Evolutionary conservation across 2,113 vertebrate species (phyloP).

Genomic region (Meriones unguiculatus): DNA sequence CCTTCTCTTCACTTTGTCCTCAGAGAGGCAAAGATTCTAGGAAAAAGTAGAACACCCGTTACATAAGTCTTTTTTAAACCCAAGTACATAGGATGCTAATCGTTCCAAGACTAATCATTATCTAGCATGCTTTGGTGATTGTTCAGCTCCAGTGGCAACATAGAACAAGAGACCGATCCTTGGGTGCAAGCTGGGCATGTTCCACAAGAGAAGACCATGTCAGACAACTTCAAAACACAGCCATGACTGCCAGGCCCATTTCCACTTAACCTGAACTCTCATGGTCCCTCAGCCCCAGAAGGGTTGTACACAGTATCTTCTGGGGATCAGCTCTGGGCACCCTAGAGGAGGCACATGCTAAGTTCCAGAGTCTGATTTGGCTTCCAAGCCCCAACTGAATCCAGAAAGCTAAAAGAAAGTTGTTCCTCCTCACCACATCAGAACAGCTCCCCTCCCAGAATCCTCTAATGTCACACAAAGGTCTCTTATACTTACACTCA

Average conservation of each 20-base stretch:
- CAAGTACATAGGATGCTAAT: conserved; percentile 57
- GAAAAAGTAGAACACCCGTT: conserved; percentile 77
- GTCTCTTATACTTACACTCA: not conserved
- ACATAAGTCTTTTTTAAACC: conserved; percentile 47
- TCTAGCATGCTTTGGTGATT: not conserved
- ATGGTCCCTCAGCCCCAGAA: not conserved
- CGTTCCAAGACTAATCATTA: conserved; percentile 41
- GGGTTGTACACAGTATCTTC: not conserved
- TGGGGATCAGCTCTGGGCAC: not conserved
- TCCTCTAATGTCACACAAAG: not conserved
- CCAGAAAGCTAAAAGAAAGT: not conserved
- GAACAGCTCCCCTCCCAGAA: not conserved
- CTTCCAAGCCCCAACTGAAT: not conserved
- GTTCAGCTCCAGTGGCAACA: not conserved
- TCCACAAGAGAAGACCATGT: not conserved
- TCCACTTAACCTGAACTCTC: not conserved
- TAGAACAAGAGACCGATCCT: not conserved
- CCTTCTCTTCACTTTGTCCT: conserved; percentile 63
- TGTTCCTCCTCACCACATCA: not conserved
- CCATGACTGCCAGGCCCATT: not conserved
- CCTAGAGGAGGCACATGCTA: not conserved
- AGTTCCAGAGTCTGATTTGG: not conserved
- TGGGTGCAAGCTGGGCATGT: not conserved
- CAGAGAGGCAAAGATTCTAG: conserved; percentile 75
- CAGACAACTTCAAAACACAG: not conserved